phyloP scores from a whole-genome alignment of 2,797 vertebrate species.

The Myotis daubentonii region DNA sequence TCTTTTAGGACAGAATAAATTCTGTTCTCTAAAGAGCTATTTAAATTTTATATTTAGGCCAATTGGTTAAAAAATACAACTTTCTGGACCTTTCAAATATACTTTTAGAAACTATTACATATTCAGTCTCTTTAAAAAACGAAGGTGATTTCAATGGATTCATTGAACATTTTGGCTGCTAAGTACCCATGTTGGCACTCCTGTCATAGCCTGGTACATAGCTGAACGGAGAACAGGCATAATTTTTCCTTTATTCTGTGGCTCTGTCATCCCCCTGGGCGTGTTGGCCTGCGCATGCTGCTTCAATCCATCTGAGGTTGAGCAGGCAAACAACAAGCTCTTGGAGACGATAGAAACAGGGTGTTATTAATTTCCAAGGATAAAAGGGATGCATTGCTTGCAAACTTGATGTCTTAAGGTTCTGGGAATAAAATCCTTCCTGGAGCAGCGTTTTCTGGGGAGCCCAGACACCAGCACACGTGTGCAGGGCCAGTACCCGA shows the following conservation, averaged over 20 bases:
- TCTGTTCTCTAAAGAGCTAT: neutral
- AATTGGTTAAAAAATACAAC: neutral
- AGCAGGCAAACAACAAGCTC: neutral
- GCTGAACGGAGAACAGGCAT: neutral
- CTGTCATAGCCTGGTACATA: neutral
- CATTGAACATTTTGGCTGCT: neutral
- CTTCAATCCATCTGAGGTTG: accelerated
- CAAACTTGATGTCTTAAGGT: neutral
- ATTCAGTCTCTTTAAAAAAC: neutral
- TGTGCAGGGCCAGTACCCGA: accelerated
- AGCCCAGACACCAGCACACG: accelerated
- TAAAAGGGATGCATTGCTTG: neutral
- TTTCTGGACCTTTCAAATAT: neutral
- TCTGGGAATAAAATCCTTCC: neutral
- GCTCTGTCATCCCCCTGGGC: neutral
- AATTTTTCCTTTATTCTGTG: neutral
- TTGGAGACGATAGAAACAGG: neutral
- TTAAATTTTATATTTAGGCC: neutral
- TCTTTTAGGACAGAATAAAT: neutral
- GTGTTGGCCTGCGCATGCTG: accelerated
- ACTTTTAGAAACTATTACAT: neutral
- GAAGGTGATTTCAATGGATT: neutral
- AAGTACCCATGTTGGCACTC: neutral
- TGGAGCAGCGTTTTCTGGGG: neutral
- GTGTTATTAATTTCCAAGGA: neutral